A percentile compares a stretch with the other conserved stretches of the same genome.
phyloP scores from a whole-genome alignment of 2,113 vertebrate species.

The Poecile atricapillus region DNA sequence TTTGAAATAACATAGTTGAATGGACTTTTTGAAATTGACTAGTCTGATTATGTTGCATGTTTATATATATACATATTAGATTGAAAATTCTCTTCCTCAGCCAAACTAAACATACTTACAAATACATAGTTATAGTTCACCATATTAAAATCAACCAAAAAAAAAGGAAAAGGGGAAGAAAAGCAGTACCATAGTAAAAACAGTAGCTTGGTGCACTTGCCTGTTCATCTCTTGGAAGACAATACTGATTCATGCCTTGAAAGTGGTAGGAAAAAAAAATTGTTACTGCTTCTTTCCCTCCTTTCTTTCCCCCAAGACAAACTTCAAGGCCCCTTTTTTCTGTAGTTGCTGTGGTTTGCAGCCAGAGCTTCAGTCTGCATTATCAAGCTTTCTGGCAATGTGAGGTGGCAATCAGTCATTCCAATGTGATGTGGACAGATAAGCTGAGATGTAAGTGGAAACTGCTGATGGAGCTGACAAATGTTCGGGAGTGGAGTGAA shows the following conservation, averaged over 20 bases:
- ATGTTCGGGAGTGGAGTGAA: neutral
- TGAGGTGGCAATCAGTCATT: conserved; percentile 9
- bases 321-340: neutral
- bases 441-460: neutral
- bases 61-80: neutral
- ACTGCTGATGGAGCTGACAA: conserved; percentile 26
- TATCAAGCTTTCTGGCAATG: neutral
- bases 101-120: neutral
- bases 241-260: neutral
- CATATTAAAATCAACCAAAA: neutral
- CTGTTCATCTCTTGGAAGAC: neutral
- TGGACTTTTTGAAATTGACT: neutral
- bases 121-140: neutral
- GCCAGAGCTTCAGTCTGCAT: neutral
- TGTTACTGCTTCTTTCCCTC: neutral
- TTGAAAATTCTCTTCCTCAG: neutral
- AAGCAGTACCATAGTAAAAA: neutral
- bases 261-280: neutral
- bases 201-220: neutral
- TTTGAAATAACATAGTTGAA: neutral
- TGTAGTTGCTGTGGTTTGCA: neutral
- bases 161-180: accelerated
- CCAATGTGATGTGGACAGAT: conserved; percentile 27
- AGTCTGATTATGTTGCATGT: neutral
- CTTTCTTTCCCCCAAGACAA: neutral